Evolutionary conservation across 2,888 invertebrate species (phyloP).

Genomic region (Zaprionus obscuricornis): DNA sequence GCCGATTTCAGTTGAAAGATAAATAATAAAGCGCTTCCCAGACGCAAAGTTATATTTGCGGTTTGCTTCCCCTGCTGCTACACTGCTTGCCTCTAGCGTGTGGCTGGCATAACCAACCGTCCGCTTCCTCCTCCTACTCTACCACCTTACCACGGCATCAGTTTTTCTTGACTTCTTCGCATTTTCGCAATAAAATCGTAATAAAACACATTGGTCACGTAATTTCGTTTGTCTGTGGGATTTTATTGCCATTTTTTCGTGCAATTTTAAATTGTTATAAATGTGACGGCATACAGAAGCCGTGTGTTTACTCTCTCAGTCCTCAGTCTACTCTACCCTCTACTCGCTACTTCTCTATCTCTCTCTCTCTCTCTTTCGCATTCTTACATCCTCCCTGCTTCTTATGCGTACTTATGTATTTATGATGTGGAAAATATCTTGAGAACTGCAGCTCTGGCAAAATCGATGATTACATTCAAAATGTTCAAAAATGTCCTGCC

Average conservation of each 20-base stretch:
- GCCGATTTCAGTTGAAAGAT: slow-evolving; percentile 74
- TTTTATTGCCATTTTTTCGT: slow-evolving; percentile 82
- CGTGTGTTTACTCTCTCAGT: slow-evolving; percentile 22
- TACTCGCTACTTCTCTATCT: background rate
- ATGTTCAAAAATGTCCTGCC: slow-evolving; percentile 28
- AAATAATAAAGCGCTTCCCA: slow-evolving; percentile 72
- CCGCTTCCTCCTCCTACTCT: background rate
- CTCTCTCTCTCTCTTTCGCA: background rate
- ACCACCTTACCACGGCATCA: background rate
- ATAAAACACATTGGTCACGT: slow-evolving; percentile 84
- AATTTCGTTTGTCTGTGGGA: slow-evolving; percentile 83
- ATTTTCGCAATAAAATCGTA: slow-evolving; percentile 82
- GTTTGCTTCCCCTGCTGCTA: slow-evolving; percentile 25
- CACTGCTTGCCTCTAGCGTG: background rate
- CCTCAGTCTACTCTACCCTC: slow-evolving; percentile 7
- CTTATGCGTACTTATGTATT: slow-evolving; percentile 68
- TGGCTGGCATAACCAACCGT: too few species aligned
- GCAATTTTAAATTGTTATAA: slow-evolving; percentile 82
- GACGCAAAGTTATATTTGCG: slow-evolving; percentile 75
- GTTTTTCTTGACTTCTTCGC: slow-evolving; percentile 65
- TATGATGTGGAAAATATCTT: slow-evolving; percentile 79
- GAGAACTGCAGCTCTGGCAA: slow-evolving; percentile 57
- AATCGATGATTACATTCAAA: slow-evolving; percentile 56
- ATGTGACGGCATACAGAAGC: slow-evolving; percentile 68
- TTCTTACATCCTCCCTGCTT: too few species aligned